Percentiles rank a stretch among this genome's conserved stretches.
Evolutionary conservation across 1,140 invertebrate genomes (phyloP).

Genomic region (Agraylea sexmaculata): DNA sequence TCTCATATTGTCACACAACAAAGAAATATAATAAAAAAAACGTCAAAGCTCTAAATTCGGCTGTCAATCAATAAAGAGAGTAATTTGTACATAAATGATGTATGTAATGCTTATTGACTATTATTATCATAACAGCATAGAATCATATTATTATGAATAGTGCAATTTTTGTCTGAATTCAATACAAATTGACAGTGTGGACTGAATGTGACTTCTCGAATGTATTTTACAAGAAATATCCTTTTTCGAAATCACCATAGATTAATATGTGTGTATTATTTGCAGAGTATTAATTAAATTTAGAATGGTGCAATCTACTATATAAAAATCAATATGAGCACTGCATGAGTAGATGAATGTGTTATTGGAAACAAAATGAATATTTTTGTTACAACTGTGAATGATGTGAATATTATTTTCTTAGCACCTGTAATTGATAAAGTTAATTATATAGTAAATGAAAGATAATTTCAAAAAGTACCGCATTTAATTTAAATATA

Average conservation of each 20-base stretch:
- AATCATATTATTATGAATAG: constrained; percentile 13
- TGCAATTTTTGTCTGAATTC: constrained; percentile 15
- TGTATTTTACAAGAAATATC: constrained; percentile 1
- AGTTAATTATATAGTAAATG: not conserved
- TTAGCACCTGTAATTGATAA: constrained; percentile 21
- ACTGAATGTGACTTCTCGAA: constrained; percentile 4
- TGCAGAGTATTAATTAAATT: no score
- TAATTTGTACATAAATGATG: constrained; percentile 16
- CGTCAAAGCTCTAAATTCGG: constrained; percentile 14
- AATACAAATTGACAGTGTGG: not conserved
- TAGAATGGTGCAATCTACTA: no score
- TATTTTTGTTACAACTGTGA: constrained; percentile 8
- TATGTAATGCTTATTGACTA: constrained; percentile 9
- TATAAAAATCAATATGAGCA: no score
- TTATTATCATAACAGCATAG: constrained; percentile 8
- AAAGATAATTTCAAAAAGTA: constrained; percentile 1
- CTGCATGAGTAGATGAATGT: no score
- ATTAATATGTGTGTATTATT: constrained; percentile 5
- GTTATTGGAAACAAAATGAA: constrained; percentile 1
- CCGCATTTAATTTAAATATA: not conserved
- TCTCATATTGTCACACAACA: constrained; percentile 4
- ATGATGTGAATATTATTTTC: constrained; percentile 17
- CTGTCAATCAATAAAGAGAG: constrained; percentile 17
- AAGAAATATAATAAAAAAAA: constrained; percentile 13
- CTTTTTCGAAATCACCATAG: not conserved